These are phyloP conservation scores for Typhlichthys eigenmanni DNA, from an alignment of 2,797 vertebrate genomes.

Conservation along the genomic window DNA sequence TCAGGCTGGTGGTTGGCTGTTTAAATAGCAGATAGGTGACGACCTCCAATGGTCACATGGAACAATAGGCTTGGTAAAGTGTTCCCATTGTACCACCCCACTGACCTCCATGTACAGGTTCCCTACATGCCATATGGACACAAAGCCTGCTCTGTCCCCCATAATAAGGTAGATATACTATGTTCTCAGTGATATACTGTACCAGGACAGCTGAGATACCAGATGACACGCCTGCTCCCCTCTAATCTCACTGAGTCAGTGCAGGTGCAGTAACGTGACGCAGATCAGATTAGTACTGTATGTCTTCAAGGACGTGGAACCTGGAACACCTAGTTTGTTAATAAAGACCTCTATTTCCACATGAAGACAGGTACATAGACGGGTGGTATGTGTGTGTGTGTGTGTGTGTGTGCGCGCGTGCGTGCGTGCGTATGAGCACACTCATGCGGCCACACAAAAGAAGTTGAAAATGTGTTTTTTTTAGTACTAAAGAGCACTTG, in stretches of 20 bases:
- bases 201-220: conserved; percentile 43
- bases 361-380: too few species aligned
- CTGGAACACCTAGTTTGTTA: too few species aligned
- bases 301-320: too few species aligned
- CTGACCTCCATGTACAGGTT: conserved; percentile 45
- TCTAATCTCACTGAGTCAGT: conserved; percentile 29
- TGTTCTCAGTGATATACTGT: conserved; percentile 53
- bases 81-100: conserved; percentile 26
- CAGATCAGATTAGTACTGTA: conserved; percentile 36
- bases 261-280: conserved; percentile 58
- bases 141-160: conserved; percentile 58
- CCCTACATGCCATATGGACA: conserved; percentile 22
- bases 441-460: too few species aligned
- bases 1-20: too few species aligned
- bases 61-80: conserved; percentile 25
- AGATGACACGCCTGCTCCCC: conserved; percentile 40
- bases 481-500: too few species aligned
- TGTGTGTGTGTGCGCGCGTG: too few species aligned
- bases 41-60: conserved; percentile 24
- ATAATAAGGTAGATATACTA: conserved; percentile 36
- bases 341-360: too few species aligned
- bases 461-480: too few species aligned
- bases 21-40: too few species aligned
- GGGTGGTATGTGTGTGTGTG: too few species aligned
- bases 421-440: too few species aligned